These are phyloP conservation scores for Lepus americanus DNA, from an alignment of 2,113 vertebrate species.

Conservation along the genomic window DNA sequence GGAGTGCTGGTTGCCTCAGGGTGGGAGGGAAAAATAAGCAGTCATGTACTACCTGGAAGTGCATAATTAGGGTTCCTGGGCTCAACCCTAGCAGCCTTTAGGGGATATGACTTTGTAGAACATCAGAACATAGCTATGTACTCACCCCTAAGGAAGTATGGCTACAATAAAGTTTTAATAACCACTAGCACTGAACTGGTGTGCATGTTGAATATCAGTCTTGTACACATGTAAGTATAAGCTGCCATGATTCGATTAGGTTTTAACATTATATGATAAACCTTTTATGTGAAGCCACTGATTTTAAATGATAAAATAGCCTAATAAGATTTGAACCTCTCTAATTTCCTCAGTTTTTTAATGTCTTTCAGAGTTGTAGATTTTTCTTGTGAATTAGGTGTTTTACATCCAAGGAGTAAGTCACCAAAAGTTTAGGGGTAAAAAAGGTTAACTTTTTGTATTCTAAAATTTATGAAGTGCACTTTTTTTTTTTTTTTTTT, in stretches of 20 bases:
- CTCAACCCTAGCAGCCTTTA: accelerated
- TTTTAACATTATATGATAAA: background rate
- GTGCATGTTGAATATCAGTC: background rate
- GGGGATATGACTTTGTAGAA: background rate
- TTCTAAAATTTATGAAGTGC: background rate
- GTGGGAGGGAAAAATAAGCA: background rate
- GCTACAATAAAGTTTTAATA: background rate
- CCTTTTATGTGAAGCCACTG: background rate
- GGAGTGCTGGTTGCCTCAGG: background rate
- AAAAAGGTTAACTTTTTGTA: background rate
- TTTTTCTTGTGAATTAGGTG: background rate
- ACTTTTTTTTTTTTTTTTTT: background rate
- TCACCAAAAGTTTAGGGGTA: background rate
- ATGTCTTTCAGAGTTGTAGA: background rate
- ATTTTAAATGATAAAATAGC: background rate
- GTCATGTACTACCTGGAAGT: background rate
- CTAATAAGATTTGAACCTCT: background rate
- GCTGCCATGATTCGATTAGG: background rate
- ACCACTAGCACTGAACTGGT: background rate
- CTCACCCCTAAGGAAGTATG: background rate
- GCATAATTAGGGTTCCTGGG: accelerated
- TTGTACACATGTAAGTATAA: background rate
- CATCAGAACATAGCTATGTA: background rate
- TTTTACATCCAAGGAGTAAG: background rate
- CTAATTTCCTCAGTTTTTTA: background rate